These are phyloP conservation scores for Leptothorax acervorum DNA, from an alignment of 2,888 invertebrate genomes.

Conservation along the genomic window DNA sequence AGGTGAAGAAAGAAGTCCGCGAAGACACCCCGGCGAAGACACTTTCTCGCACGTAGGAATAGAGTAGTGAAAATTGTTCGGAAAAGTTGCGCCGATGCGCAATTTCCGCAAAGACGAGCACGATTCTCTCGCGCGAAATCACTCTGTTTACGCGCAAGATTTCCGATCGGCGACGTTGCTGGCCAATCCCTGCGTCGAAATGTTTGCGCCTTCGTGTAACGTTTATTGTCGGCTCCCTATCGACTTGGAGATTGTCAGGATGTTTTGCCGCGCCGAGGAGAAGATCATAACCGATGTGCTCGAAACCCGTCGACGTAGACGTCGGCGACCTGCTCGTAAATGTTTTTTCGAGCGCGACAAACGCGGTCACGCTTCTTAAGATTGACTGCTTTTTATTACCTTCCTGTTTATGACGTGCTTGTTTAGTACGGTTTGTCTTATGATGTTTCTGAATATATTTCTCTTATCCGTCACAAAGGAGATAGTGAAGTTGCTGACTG, in stretches of 20 bases:
- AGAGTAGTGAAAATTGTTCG: conserved; percentile 27
- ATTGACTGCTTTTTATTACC: conserved; percentile 1
- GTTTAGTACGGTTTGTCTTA: background rate
- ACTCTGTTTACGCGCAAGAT: conserved; percentile 41
- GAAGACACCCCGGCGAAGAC: background rate
- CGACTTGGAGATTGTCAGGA: conserved; percentile 21
- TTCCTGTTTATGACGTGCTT: background rate
- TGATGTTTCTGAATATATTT: background rate
- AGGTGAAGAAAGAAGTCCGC: background rate
- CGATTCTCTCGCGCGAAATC: conserved; percentile 26
- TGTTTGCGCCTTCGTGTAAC: conserved; percentile 29
- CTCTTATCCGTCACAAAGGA: background rate
- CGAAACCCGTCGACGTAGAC: background rate
- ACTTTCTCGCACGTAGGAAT: conserved; percentile 12
- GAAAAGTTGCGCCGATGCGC: conserved; percentile 36
- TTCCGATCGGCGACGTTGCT: conserved; percentile 34
- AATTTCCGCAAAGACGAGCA: conserved; percentile 22
- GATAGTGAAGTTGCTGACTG: background rate
- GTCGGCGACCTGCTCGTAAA: background rate
- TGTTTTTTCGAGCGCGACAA: background rate
- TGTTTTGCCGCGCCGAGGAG: conserved; percentile 12
- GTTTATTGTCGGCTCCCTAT: conserved; percentile 17
- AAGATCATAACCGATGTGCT: conserved; percentile 30
- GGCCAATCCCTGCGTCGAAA: conserved; percentile 2
- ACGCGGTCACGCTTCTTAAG: background rate